These are phyloP conservation scores for Pyrrhia umbra DNA, from an alignment of 2,888 invertebrate genomes.

Conservation along the genomic window DNA sequence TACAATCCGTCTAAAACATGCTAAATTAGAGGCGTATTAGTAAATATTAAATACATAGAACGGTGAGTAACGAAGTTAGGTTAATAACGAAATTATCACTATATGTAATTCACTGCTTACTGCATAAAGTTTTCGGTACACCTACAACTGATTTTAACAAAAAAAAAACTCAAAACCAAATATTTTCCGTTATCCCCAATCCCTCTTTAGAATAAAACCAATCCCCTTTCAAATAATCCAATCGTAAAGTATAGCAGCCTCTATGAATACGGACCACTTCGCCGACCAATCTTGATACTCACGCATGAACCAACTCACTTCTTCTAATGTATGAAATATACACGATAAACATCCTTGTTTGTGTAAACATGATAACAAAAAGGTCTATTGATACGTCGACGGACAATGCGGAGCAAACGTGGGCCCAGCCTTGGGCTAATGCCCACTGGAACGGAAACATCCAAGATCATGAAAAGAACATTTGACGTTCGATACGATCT, in stretches of 20 bases:
- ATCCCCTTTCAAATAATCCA: constrained; percentile 26
- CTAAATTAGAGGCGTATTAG: constrained; percentile 28
- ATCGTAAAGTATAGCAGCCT: constrained; percentile 19
- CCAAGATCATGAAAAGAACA: constrained; percentile 61
- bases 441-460: constrained; percentile 56
- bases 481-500: constrained; percentile 50
- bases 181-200: no score
- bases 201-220: constrained; percentile 26
- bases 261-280: constrained; percentile 22
- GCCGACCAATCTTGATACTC: constrained; percentile 44
- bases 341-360: constrained; percentile 62
- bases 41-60: not conserved
- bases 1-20: constrained; percentile 17
- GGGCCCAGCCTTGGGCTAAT: constrained; percentile 45
- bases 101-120: not conserved
- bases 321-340: constrained; percentile 52
- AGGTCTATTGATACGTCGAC: constrained; percentile 65
- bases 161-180: not conserved
- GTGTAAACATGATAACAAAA: constrained; percentile 66
- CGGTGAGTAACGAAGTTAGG: not conserved
- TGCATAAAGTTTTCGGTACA: no score
- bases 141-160: no score
- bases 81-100: not conserved
- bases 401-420: constrained; percentile 48
- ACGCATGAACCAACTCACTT: constrained; percentile 41